phyloP scores from a whole-genome alignment of 2,797 vertebrate genomes.

The Coluber constrictor region DNA sequence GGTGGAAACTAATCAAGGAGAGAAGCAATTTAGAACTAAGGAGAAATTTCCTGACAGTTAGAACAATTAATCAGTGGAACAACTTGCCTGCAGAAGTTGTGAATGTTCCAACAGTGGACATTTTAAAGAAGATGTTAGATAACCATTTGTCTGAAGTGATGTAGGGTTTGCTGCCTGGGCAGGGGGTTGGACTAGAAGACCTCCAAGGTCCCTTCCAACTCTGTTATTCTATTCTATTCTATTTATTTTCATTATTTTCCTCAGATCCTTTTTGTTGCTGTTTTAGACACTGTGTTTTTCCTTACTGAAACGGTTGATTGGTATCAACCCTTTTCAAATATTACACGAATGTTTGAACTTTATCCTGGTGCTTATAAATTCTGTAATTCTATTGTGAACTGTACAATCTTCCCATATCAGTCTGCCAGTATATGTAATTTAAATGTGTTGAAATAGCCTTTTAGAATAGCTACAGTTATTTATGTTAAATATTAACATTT shows the following conservation, averaged over 20 bases:
- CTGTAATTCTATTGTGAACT: background rate
- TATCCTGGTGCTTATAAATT: background rate
- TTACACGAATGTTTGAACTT: background rate
- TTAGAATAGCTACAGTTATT: background rate
- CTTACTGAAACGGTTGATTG: background rate
- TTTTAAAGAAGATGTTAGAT: too few relatives aligned
- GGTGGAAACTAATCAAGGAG: too few relatives aligned
- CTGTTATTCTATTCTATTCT: too few relatives aligned
- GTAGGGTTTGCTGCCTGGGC: too few relatives aligned
- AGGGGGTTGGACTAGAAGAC: too few relatives aligned
- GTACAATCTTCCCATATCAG: background rate
- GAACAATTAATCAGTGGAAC: too few relatives aligned
- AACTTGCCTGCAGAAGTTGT: too few relatives aligned
- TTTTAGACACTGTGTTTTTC: background rate
- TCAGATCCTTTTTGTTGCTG: background rate
- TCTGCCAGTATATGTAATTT: background rate
- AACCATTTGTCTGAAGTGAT: too few relatives aligned
- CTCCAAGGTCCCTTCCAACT: too few relatives aligned
- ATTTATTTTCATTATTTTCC: background rate
- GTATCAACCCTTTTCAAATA: background rate
- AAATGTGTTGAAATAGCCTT: background rate
- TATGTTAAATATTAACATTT: background rate
- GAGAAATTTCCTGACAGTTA: too few relatives aligned
- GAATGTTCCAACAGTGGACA: too few relatives aligned
- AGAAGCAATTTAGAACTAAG: too few relatives aligned